phyloP scores from a whole-genome alignment of 92 coral and sea anemone species.

The Phymanthus crucifer region DNA sequence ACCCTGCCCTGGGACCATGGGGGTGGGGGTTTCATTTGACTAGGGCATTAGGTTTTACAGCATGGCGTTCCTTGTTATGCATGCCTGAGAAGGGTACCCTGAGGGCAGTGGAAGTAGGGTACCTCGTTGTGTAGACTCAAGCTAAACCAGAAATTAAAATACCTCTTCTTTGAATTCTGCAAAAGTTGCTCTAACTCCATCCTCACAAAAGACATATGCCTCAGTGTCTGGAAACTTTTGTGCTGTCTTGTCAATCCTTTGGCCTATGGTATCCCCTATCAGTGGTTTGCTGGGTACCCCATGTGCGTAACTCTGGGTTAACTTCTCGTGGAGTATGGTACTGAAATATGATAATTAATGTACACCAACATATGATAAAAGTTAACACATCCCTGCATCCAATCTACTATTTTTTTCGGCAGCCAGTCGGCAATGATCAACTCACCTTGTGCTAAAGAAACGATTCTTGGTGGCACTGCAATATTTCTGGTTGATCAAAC shows the following conservation, averaged over 20 bases:
- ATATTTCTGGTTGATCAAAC: background rate
- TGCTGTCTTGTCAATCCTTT: slow-evolving; percentile 72
- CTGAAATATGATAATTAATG: slow-evolving; percentile 3
- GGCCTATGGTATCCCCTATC: slow-evolving; percentile 91
- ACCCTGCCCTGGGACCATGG: no score
- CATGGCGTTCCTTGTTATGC: no score
- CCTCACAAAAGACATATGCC: slow-evolving; percentile 92
- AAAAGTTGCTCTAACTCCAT: slow-evolving; percentile 89
- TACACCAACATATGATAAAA: no score
- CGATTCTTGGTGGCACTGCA: background rate
- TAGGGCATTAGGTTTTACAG: no score
- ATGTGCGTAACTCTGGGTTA: slow-evolving; percentile 80
- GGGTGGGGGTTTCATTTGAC: no score
- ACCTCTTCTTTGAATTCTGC: slow-evolving; percentile 88
- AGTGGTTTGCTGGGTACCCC: slow-evolving; percentile 69
- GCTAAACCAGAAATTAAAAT: background rate
- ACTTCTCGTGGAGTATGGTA: slow-evolving; percentile 45
- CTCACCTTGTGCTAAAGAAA: background rate
- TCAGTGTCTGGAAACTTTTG: slow-evolving; percentile 87
- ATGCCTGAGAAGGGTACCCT: no score
- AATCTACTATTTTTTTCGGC: no score
- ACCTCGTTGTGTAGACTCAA: no score
- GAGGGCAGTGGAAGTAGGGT: no score
- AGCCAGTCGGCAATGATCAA: no score
- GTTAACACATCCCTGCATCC: no score